These are phyloP conservation scores for Nephrotoma guestfalica DNA, from an alignment of 2,888 invertebrate genomes.

Conservation along the genomic window DNA sequence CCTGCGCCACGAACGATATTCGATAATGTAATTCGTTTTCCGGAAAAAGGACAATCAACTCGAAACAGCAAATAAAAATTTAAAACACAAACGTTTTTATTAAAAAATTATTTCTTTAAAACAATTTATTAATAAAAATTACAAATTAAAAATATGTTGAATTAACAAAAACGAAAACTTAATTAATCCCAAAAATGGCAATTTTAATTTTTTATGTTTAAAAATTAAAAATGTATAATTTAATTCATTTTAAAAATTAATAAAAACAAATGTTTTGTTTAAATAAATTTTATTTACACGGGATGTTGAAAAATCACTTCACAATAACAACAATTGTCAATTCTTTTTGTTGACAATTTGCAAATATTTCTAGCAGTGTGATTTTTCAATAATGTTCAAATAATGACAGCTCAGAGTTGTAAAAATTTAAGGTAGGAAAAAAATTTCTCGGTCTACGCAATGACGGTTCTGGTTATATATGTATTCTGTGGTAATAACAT, in stretches of 20 bases:
- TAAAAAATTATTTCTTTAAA: background rate
- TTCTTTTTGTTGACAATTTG: too few relatives aligned
- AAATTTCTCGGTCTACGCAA: too few relatives aligned
- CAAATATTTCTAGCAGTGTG: too few relatives aligned
- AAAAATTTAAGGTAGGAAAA: too few relatives aligned
- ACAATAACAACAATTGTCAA: too few relatives aligned
- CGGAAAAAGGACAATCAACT: slow-evolving; percentile 40
- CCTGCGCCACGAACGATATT: slow-evolving; percentile 75
- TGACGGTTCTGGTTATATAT: too few relatives aligned
- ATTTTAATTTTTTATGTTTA: background rate
- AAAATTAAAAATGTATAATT: background rate
- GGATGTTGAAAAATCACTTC: too few relatives aligned
- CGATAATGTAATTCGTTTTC: slow-evolving; percentile 51
- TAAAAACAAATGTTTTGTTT: background rate
- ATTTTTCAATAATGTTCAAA: too few relatives aligned
- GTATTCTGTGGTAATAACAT: too few relatives aligned
- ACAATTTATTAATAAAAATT: background rate
- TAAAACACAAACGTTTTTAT: too few relatives aligned
- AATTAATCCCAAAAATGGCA: background rate
- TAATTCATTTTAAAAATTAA: background rate
- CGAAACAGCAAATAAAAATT: too few relatives aligned
- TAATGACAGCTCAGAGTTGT: too few relatives aligned
- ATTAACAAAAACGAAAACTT: background rate
- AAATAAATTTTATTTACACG: background rate
- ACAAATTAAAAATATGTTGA: background rate